Base-by-base conservation (phyloP, 1,140 invertebrate species). In the Phymastichus coffea region DNA sequence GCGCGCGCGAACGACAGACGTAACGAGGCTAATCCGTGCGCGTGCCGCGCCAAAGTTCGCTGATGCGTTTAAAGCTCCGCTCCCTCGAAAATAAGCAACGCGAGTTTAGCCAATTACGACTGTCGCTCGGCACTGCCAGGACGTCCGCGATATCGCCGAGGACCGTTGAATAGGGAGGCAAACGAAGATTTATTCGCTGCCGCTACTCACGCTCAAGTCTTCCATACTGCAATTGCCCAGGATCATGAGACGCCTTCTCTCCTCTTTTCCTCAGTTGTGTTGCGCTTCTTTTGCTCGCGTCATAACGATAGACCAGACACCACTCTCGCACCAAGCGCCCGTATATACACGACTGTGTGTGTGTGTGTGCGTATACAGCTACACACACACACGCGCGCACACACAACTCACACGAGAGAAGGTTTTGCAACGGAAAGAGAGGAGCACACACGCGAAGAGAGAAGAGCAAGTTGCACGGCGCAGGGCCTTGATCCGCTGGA, bases 201-300 rank as follows among this genome's bases (percentile, higher is more conserved):
- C 47, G 56, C 53, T 71, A 77, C 77, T 79, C 64, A 79, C 77
- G 57, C 73, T 75, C 57, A 77, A 70, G 66, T 79, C 76, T 66
- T 73, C 75, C 75, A 77, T 77, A 61, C 65, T 73, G 70, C 17
- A 64, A 57, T 70, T 70, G 64, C 65, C 61, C 6, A 33, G 12
- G 6, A 12, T 33, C 28, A 33, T 33, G 28, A 7, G 28, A 33
- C 28, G 28, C 12, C 28, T 33, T 33, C 6, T 33, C 28, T 33
- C 28, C 6, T 33, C 28, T n/a, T n/a, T 6, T 7, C 28, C 6
- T 33, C 12, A 12, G 28, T 33, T 33, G 12, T 6, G 28, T 6
- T 6, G 28, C 28, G 28, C 6, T 7, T 33, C 28, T 12, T 33
- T 7, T 33, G 12, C 12, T 33, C 12, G 6, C 12, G 28, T n/a